Conservation (phyloP, 2,113 vertebrate genomes). For the Ctenodactylus gundi region DNA sequence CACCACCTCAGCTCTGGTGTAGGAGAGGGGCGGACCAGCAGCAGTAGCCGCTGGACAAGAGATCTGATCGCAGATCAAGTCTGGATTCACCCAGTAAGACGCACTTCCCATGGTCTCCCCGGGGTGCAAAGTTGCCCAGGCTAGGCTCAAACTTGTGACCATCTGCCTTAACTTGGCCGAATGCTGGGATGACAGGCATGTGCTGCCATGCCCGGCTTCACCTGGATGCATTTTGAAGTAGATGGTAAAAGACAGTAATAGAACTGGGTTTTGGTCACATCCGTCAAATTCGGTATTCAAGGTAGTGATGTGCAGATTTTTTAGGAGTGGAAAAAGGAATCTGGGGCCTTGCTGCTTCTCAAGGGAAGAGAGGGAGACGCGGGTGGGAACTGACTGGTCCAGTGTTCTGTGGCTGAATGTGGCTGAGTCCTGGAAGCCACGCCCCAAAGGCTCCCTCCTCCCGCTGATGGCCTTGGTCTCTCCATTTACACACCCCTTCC, state of each 20-base stretch:
- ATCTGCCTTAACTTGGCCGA: too few relatives aligned
- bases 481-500: background rate
- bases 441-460: accelerated
- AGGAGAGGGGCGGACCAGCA: too few relatives aligned
- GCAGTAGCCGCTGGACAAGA: too few relatives aligned
- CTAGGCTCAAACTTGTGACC: too few relatives aligned
- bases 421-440: background rate
- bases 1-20: too few relatives aligned
- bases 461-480: too few relatives aligned
- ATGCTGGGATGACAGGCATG: too few relatives aligned
- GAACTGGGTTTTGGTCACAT: background rate
- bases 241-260: background rate
- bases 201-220: too few relatives aligned
- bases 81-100: background rate
- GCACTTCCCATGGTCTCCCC: too few relatives aligned
- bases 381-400: background rate
- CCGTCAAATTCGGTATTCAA: background rate
- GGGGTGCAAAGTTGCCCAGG: too few relatives aligned
- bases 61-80: background rate
- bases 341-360: too few relatives aligned
- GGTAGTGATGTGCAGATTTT: background rate
- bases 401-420: background rate
- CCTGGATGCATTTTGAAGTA: background rate
- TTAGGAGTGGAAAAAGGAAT: background rate
- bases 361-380: background rate